Conservation (phyloP, 2,888 invertebrate species). For the Synanthedon vespiformis region DNA sequence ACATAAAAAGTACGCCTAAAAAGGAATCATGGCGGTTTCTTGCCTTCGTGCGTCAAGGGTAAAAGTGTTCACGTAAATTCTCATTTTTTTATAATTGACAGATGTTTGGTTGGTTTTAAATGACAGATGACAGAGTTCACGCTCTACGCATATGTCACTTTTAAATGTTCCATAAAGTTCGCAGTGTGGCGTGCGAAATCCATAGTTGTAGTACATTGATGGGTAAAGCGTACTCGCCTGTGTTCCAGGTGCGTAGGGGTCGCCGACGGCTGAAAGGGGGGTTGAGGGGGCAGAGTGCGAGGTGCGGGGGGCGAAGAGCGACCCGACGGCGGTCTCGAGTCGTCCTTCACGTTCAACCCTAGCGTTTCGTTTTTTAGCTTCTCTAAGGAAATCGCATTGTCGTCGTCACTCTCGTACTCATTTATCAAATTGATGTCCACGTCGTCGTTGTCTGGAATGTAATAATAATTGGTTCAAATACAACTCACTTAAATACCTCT, state of each 20-base stretch:
- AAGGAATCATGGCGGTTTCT: no score
- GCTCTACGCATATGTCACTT: no score
- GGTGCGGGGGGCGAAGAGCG: slow-evolving; percentile 30
- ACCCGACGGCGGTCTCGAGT: slow-evolving; percentile 36
- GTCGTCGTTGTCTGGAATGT: slow-evolving; percentile 33
- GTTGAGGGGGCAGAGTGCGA: slow-evolving; percentile 73
- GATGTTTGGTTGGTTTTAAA: no score
- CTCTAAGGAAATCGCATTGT: slow-evolving; percentile 80
- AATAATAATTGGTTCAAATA: background rate
- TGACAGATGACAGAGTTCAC: no score
- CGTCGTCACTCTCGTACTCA: slow-evolving; percentile 74
- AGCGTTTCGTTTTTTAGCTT: slow-evolving; percentile 78
- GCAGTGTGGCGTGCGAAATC: no score
- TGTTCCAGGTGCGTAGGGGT: slow-evolving; percentile 87
- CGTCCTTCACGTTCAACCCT: slow-evolving; percentile 24
- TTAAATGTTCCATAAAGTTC: no score
- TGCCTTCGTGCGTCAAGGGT: no score
- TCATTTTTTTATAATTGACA: no score
- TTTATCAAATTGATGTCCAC: slow-evolving; percentile 49
- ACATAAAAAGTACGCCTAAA: no score
- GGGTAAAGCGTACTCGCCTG: slow-evolving; percentile 54
- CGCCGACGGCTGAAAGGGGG: slow-evolving; percentile 91
- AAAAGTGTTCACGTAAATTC: no score
- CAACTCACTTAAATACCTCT: background rate
- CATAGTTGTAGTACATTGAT: no score